Evolutionary conservation across 2,888 invertebrate species (phyloP).

Genomic region (Caenorhabditis japonica): DNA sequence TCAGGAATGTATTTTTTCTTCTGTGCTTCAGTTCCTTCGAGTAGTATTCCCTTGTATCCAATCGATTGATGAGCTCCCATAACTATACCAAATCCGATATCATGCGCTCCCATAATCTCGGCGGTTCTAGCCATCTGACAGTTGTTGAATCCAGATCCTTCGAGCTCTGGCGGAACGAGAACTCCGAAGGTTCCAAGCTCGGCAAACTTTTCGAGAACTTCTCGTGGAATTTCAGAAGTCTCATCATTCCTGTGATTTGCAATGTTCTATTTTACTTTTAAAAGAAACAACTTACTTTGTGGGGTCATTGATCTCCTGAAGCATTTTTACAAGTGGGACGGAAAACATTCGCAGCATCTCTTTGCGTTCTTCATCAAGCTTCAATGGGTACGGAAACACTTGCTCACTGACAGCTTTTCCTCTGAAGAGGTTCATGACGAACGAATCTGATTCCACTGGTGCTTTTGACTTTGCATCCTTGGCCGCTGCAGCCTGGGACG

Average conservation of each 20-base stretch:
- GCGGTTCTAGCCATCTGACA: slow-evolving; percentile 87
- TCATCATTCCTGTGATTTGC: slow-evolving; percentile 85
- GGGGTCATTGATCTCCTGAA: slow-evolving; percentile 72
- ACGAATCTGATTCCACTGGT: no score
- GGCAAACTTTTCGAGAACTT: slow-evolving; percentile 86
- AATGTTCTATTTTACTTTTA: background rate
- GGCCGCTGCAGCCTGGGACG: no score
- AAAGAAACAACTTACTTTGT: slow-evolving; percentile 64
- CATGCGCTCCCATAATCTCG: slow-evolving; percentile 92
- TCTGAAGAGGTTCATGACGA: no score
- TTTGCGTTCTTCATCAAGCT: slow-evolving; percentile 86
- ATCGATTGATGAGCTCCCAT: slow-evolving; percentile 93
- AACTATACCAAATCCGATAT: slow-evolving; percentile 92
- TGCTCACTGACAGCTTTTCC: no score
- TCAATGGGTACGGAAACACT: slow-evolving; percentile 94
- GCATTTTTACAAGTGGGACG: slow-evolving; percentile 72
- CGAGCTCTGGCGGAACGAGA: slow-evolving; percentile 84
- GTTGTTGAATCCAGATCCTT: slow-evolving; percentile 77
- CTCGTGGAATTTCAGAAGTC: slow-evolving; percentile 84
- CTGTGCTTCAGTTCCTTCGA: slow-evolving; percentile 91
- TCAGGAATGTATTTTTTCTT: slow-evolving; percentile 92
- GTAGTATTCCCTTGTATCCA: slow-evolving; percentile 85
- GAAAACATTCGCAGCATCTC: slow-evolving; percentile 83
- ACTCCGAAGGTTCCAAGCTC: slow-evolving; percentile 93
- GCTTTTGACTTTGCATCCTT: no score